Conservation (phyloP, 1,140 invertebrate genomes). For the Brachystomella parvula region DNA sequence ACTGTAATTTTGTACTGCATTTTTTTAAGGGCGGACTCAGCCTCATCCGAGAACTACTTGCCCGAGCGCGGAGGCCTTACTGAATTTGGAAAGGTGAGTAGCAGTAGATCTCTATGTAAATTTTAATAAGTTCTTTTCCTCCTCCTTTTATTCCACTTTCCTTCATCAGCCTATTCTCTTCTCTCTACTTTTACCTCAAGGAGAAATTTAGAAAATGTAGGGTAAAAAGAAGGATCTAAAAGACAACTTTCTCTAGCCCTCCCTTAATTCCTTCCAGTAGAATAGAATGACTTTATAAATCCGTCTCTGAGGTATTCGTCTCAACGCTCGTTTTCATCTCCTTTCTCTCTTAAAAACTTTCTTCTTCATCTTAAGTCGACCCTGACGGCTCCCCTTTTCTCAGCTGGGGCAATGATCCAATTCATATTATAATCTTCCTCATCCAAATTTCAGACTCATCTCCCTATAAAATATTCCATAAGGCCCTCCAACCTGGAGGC, state of each 20-base stretch:
- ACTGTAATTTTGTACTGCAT: neutral
- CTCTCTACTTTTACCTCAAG: no score
- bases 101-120: slow-evolving; percentile 9
- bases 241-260: neutral
- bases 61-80: slow-evolving; percentile 51
- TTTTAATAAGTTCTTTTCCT: slow-evolving; percentile 18
- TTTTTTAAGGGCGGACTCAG: slow-evolving; percentile 35
- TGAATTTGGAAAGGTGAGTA: slow-evolving; percentile 63
- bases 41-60: slow-evolving; percentile 33
- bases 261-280: neutral
- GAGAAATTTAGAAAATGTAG: neutral
- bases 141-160: neutral
- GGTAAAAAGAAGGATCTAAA: neutral
- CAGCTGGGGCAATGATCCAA: no score
- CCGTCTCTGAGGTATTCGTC: neutral
- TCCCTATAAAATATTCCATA: no score
- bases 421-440: no score
- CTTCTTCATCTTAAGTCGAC: no score
- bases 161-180: no score
- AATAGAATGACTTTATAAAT: neutral
- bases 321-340: no score
- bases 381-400: no score
- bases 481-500: no score
- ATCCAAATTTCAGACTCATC: no score
- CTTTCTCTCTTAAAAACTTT: no score